Conservation (phyloP, 2,888 invertebrate genomes). For the Augochlorella aurata region DNA sequence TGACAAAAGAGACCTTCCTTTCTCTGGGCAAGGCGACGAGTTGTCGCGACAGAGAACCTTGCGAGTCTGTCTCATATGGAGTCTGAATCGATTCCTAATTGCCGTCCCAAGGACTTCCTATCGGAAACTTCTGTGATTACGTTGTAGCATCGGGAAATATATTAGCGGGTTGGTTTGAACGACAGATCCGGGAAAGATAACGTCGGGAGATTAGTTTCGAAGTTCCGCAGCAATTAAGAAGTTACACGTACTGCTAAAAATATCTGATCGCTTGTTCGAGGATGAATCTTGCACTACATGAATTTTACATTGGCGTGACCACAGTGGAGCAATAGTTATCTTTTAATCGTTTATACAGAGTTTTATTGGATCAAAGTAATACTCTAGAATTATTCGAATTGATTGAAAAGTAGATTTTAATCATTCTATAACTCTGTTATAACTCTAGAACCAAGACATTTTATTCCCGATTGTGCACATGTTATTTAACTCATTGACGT, state of each 20-base stretch:
- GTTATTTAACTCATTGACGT: no score
- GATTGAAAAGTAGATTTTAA: no score
- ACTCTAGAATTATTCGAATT: no score
- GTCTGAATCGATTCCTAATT: constrained; percentile 58
- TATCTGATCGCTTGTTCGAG: not conserved
- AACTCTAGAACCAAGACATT: no score
- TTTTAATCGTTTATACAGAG: no score
- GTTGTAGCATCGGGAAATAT: not conserved
- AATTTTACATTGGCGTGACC: no score
- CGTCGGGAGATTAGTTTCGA: not conserved
- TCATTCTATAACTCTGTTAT: no score
- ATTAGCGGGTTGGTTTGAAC: not conserved
- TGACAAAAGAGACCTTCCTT: constrained; percentile 18
- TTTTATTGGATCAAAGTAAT: no score
- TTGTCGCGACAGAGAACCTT: constrained; percentile 58
- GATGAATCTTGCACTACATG: not conserved
- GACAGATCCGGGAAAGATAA: not conserved
- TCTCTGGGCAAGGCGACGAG: constrained; percentile 52
- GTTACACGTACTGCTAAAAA: not conserved
- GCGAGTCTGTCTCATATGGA: constrained; percentile 28
- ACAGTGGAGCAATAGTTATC: no score
- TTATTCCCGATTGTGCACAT: no score
- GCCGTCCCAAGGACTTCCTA: constrained; percentile 16
- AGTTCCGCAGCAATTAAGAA: not conserved
- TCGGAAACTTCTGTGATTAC: constrained; percentile 14